Conservation (phyloP, 2,113 vertebrate species). For the Perca schrenkii region DNA sequence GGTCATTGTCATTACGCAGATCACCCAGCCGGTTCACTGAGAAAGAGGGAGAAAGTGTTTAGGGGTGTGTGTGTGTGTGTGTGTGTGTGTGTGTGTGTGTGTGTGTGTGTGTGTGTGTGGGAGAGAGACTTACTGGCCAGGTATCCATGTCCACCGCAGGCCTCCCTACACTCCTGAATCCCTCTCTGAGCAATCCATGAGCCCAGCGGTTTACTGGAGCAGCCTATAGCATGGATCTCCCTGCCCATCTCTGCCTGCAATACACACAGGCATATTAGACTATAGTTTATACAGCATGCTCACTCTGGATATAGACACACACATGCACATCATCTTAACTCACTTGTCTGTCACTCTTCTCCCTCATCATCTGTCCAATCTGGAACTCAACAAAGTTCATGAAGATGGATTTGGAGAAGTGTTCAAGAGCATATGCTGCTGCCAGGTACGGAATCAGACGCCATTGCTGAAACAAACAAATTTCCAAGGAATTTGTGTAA, state of each 20-base stretch:
- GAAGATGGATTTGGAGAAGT: constrained; percentile 85
- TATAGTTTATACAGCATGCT: not conserved
- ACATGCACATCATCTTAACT: constrained; percentile 5
- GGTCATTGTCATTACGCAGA: constrained; percentile 93
- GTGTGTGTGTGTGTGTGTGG: not conserved
- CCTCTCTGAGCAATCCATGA: constrained; percentile 93
- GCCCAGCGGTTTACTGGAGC: constrained; percentile 88
- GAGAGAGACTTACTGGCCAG: constrained; percentile 88
- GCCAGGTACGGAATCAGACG: constrained; percentile 93
- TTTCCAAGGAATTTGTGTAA: not conserved
- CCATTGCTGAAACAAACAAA: constrained; percentile 89
- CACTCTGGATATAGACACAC: not conserved
- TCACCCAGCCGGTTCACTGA: constrained; percentile 93
- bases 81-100: not conserved
- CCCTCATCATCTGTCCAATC: constrained; percentile 77
- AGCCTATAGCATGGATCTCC: constrained; percentile 91
- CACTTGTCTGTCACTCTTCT: constrained; percentile 87
- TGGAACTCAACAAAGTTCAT: constrained; percentile 85
- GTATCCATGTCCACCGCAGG: constrained; percentile 96
- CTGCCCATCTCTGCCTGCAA: constrained; percentile 88
- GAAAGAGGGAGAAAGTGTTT: not conserved
- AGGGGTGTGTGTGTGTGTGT: not conserved
- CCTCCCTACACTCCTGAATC: constrained; percentile 95
- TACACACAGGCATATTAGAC: constrained; percentile 11
- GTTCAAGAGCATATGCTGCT: constrained; percentile 88